These are phyloP conservation scores for Petrophora chlorosata DNA, from an alignment of 2,888 invertebrate genomes.

Conservation along the genomic window DNA sequence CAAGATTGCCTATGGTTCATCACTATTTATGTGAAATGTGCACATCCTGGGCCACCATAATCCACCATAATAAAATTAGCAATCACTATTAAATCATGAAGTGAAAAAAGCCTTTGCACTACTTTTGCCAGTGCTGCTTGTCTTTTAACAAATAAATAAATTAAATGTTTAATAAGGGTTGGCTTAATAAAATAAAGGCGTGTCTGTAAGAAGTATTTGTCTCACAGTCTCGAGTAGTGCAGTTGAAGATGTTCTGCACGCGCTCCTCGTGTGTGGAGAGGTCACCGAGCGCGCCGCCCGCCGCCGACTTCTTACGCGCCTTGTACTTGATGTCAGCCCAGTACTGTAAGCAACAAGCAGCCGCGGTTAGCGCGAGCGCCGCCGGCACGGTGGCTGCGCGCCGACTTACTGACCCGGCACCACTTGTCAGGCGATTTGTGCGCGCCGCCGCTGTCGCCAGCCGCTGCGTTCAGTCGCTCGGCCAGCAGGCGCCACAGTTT, in stretches of 20 bases:
- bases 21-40: no score
- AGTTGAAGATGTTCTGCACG: constrained; percentile 63
- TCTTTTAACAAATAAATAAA: no score
- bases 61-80: no score
- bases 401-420: constrained; percentile 63
- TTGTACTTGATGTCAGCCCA: constrained; percentile 79
- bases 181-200: neutral
- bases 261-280: constrained; percentile 70
- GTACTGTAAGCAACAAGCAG: constrained; percentile 53
- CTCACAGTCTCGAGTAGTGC: constrained; percentile 55
- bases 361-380: neutral
- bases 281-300: constrained; percentile 69
- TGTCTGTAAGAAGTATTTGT: neutral
- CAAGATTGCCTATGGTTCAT: no score
- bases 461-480: constrained; percentile 76
- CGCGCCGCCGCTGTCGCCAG: constrained; percentile 66
- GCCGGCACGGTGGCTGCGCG: neutral
- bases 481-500: constrained; percentile 75
- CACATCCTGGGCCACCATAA: no score
- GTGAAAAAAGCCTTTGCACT: no score
- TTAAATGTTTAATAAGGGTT: no score
- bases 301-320: constrained; percentile 72
- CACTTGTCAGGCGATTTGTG: constrained; percentile 77
- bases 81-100: no score
- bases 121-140: no score